A percentile compares a stretch with the other conserved stretches of the same genome.
phyloP scores from a whole-genome alignment of 2,888 invertebrate genomes.

The Caenorhabditis plicata region DNA sequence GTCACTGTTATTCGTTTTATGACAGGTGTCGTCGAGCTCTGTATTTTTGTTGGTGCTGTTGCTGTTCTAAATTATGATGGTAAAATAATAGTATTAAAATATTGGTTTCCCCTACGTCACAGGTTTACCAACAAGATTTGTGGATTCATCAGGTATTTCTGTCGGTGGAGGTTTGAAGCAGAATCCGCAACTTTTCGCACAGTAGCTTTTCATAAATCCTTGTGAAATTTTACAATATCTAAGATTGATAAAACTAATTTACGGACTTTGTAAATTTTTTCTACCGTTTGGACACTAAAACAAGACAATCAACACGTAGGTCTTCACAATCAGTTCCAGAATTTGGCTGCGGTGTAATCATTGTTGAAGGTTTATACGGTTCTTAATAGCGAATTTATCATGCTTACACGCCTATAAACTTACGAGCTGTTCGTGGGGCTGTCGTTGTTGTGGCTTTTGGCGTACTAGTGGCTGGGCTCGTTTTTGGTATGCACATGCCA shows the following conservation, averaged over 20 bases:
- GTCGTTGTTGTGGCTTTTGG: not conserved
- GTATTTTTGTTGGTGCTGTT: no score
- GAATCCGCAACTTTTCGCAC: constrained; percentile 62
- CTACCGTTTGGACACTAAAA: constrained; percentile 41
- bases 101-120: no score
- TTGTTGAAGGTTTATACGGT: constrained; percentile 25
- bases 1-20: no score
- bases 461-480: constrained; percentile 5
- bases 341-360: constrained; percentile 27
- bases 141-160: constrained; percentile 51
- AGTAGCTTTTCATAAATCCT: constrained; percentile 58
- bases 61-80: no score
- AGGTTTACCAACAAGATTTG: no score
- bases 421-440: constrained; percentile 7
- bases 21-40: no score
- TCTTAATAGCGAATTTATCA: no score
- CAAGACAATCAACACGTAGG: constrained; percentile 60
- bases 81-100: no score
- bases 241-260: constrained; percentile 3
- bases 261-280: not conserved
- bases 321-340: constrained; percentile 54
- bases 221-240: constrained; percentile 49
- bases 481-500: constrained; percentile 46
- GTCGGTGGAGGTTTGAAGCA: constrained; percentile 57
- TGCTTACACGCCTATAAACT: no score